A percentile compares a stretch with the other conserved stretches of the same genome.
phyloP scores from a whole-genome alignment of 2,888 invertebrate species.

The Clunio marinus region DNA sequence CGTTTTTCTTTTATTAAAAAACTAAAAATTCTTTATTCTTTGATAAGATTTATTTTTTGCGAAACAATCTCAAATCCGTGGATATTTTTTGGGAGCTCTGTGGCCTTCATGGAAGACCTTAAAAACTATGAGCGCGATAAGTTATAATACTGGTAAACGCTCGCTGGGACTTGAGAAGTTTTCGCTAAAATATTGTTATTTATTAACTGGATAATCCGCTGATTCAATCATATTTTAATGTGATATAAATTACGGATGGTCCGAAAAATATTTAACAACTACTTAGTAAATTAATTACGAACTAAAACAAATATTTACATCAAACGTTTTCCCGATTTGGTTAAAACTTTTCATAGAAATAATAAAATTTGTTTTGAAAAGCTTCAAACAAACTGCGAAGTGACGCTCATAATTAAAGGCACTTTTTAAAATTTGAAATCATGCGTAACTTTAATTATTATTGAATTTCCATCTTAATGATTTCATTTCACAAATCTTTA shows the following conservation, averaged over 20 bases:
- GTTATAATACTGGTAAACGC: background rate
- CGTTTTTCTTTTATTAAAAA: background rate
- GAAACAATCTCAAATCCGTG: background rate
- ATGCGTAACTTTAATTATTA: background rate
- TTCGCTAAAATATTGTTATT: no score
- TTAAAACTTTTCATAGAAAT: background rate
- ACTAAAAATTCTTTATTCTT: background rate
- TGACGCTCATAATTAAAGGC: background rate
- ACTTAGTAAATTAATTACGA: background rate
- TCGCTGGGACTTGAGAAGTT: background rate
- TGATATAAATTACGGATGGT: no score
- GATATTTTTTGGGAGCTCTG: no score
- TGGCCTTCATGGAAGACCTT: background rate
- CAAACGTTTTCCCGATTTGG: background rate
- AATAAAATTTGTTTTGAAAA: no score
- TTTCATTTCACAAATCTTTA: background rate
- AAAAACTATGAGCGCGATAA: background rate
- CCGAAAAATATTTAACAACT: no score
- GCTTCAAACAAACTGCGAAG: background rate
- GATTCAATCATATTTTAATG: background rate
- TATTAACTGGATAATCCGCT: no score
- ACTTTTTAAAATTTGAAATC: background rate
- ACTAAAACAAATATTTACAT: conserved; percentile 3
- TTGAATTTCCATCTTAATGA: no score
- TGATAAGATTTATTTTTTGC: background rate